A percentile compares a stretch with the other conserved stretches of the same genome.
Evolutionary conservation across 2,888 invertebrate genomes (phyloP).

Genomic region (Metacarcinus magister): DNA sequence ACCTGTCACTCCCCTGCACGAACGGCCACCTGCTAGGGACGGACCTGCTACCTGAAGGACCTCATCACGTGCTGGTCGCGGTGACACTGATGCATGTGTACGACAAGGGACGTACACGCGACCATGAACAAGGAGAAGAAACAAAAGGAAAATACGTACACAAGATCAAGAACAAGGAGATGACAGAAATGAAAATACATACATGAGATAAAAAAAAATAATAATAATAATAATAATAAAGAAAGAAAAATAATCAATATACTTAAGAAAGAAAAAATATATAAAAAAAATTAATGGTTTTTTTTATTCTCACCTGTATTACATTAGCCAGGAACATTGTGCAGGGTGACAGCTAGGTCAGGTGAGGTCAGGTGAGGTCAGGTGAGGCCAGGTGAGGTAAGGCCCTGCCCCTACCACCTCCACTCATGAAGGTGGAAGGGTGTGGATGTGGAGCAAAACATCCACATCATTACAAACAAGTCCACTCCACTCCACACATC

Average conservation of each 20-base stretch:
- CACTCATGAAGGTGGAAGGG: neutral
- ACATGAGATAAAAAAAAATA: neutral
- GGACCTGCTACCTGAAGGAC: too few species aligned
- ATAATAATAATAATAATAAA: neutral
- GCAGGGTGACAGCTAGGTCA: neutral
- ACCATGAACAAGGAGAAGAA: neutral
- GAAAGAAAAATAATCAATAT: too few species aligned
- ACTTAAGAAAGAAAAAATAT: too few species aligned
- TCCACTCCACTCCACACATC: neutral
- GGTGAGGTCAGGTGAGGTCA: neutral
- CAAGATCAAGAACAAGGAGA: neutral
- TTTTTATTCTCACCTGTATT: neutral
- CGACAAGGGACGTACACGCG: neutral
- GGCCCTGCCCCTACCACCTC: neutral
- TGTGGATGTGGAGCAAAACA: neutral
- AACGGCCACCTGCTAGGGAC: neutral
- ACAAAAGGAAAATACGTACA: neutral
- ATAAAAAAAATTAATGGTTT: too few species aligned
- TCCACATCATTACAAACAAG: neutral
- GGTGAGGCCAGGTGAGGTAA: neutral
- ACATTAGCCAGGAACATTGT: neutral
- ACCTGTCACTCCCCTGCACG: neutral
- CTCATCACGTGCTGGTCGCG: too few species aligned
- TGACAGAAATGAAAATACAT: neutral
- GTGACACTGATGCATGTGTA: too few species aligned